Conservation (phyloP, 2,113 vertebrate genomes). For the Austrofundulus limnaeus region DNA sequence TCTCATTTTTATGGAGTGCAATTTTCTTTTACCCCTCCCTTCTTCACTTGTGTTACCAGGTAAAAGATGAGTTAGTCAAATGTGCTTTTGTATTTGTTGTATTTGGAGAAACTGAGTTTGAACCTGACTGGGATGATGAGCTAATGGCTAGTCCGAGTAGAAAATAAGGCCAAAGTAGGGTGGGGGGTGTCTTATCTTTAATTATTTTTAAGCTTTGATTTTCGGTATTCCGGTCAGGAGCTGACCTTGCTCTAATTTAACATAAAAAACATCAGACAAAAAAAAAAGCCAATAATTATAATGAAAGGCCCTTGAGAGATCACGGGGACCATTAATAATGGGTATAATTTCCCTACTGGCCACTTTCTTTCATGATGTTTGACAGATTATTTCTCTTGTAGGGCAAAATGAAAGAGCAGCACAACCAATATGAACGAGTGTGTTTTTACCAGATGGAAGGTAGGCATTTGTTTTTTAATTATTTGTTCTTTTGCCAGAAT, state of each 20-base stretch:
- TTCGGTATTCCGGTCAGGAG: constrained; percentile 21
- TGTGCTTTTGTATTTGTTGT: too few species aligned
- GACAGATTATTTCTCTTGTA: constrained; percentile 40
- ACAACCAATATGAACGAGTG: constrained; percentile 5
- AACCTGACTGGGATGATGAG: too few species aligned
- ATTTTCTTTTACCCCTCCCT: too few species aligned
- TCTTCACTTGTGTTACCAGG: too few species aligned
- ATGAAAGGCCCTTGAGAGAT: constrained; percentile 64
- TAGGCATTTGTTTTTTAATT: not conserved
- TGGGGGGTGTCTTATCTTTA: not conserved
- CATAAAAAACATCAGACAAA: constrained; percentile 46
- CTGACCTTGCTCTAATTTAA: constrained; percentile 45
- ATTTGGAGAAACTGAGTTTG: too few species aligned
- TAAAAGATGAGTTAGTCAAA: too few species aligned
- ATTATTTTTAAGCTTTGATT: constrained; percentile 19
- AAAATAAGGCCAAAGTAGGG: too few species aligned
- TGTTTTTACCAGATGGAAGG: constrained; percentile 8
- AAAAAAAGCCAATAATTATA: constrained; percentile 72
- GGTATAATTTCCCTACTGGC: constrained; percentile 56
- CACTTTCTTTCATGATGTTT: constrained; percentile 51
- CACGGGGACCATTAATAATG: constrained; percentile 73
- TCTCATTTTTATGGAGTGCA: too few species aligned
- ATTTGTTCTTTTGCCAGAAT: not conserved
- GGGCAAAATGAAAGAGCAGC: constrained; percentile 32
- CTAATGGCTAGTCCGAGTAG: too few species aligned